Conservation (phyloP, 2,797 vertebrate species). For the Catamblyrhynchus diadema region DNA sequence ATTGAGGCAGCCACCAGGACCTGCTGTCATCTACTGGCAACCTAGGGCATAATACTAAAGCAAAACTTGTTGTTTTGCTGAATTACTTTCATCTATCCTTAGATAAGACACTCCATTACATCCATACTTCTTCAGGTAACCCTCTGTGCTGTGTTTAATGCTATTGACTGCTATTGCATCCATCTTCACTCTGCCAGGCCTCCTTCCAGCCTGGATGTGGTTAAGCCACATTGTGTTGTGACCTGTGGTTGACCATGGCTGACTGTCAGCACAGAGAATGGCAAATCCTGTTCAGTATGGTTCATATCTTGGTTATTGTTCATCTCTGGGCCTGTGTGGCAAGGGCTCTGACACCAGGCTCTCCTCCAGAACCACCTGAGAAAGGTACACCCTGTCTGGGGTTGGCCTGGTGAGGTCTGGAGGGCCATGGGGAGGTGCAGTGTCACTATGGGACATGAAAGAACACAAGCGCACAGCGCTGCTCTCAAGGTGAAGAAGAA, state of each 20-base stretch:
- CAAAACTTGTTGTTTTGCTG: neutral
- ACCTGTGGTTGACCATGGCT: accelerated
- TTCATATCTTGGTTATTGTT: neutral
- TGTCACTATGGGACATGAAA: too few relatives aligned
- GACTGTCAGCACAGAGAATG: neutral
- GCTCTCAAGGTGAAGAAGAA: too few relatives aligned
- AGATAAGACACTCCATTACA: neutral
- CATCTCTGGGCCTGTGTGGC: neutral
- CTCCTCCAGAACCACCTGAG: neutral
- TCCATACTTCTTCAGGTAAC: neutral
- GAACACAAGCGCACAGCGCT: too few relatives aligned
- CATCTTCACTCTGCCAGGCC: neutral
- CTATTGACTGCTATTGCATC: neutral
- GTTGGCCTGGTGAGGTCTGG: neutral
- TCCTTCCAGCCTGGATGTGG: neutral
- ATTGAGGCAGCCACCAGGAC: neutral
- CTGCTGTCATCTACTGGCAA: neutral
- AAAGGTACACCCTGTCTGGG: accelerated
- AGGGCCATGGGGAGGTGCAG: neutral
- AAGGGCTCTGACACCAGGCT: neutral
- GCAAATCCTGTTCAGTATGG: neutral
- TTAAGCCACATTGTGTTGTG: neutral
- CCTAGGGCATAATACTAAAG: neutral
- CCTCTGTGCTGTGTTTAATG: neutral
- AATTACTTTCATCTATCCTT: neutral